Percentiles rank a stretch among this genome's conserved stretches.
phyloP scores from a whole-genome alignment of 2,113 vertebrate species.

The Gadus chalcogrammus region DNA sequence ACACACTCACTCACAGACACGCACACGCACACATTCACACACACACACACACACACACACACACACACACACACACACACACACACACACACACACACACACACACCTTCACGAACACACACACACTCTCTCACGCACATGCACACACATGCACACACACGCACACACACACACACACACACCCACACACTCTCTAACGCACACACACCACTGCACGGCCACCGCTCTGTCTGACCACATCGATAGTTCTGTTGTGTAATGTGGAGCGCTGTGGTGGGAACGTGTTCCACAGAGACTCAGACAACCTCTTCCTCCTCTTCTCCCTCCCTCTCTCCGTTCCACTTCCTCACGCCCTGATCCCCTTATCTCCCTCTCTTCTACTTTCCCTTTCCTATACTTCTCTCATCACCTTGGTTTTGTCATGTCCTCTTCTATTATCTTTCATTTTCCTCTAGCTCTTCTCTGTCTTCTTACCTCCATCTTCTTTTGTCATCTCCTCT shows the following conservation, averaged over 20 bases:
- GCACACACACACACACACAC: not conserved
- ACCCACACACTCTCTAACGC: too few species aligned
- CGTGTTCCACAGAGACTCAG: slow-evolving; percentile 24
- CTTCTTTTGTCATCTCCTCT: slow-evolving; percentile 17
- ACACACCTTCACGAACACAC: not conserved
- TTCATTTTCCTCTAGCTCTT: not conserved
- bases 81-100: slow-evolving; percentile 11
- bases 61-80: slow-evolving; percentile 19
- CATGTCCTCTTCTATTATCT: slow-evolving; percentile 22
- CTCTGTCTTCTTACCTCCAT: not conserved
- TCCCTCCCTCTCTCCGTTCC: slow-evolving; percentile 16
- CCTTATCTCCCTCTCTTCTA: not conserved
- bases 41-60: slow-evolving; percentile 20
- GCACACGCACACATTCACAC: slow-evolving; percentile 7
- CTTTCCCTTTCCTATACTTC: slow-evolving; percentile 30
- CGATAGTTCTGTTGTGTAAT: slow-evolving; percentile 25
- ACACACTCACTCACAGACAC: slow-evolving; percentile 13
- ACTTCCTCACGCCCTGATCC: not conserved
- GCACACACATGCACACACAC: not conserved
- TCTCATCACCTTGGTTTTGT: slow-evolving; percentile 20
- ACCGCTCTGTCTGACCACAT: slow-evolving; percentile 35
- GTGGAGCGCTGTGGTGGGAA: slow-evolving; percentile 31
- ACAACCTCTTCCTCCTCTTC: not conserved
- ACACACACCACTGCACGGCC: not conserved
- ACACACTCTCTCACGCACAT: slow-evolving; percentile 5